A percentile compares a stretch with the other conserved stretches of the same genome.
These are phyloP conservation scores for Gonioctena quinquepunctata DNA, from an alignment of 1,140 invertebrate species.

Conservation along the genomic window DNA sequence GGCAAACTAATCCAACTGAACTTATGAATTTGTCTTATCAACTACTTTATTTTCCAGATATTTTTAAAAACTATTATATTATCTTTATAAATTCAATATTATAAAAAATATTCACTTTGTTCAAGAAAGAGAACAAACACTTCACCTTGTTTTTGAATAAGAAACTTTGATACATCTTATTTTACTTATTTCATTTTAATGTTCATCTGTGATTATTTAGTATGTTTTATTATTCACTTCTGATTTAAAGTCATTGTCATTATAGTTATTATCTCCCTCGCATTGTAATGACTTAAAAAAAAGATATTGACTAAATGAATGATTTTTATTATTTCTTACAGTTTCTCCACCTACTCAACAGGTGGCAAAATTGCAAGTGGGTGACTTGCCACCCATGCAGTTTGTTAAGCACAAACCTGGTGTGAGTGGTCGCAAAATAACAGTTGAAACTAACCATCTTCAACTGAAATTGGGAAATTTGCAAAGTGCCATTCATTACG, in stretches of 20 bases:
- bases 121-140: too few relatives aligned
- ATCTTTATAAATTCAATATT: too few relatives aligned
- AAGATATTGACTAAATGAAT: neutral
- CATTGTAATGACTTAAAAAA: neutral
- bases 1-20: too few relatives aligned
- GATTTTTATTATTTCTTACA: neutral
- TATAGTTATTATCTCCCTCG: neutral
- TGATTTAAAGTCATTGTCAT: neutral
- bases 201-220: neutral
- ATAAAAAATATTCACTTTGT: too few relatives aligned
- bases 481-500: slow-evolving; percentile 56
- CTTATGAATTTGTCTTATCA: too few relatives aligned
- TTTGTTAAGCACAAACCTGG: slow-evolving; percentile 44
- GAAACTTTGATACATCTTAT: neutral
- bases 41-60: too few relatives aligned
- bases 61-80: too few relatives aligned
- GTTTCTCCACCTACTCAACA: neutral
- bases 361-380: neutral
- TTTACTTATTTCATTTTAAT: neutral
- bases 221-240: neutral
- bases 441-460: slow-evolving; percentile 64
- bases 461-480: slow-evolving; percentile 58
- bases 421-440: slow-evolving; percentile 54
- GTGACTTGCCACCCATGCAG: neutral
- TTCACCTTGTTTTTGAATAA: too few relatives aligned